A percentile compares a stretch with the other conserved stretches of the same genome.
phyloP scores from a whole-genome alignment of 2,888 invertebrate genomes.

The Chymomyza amoena region DNA sequence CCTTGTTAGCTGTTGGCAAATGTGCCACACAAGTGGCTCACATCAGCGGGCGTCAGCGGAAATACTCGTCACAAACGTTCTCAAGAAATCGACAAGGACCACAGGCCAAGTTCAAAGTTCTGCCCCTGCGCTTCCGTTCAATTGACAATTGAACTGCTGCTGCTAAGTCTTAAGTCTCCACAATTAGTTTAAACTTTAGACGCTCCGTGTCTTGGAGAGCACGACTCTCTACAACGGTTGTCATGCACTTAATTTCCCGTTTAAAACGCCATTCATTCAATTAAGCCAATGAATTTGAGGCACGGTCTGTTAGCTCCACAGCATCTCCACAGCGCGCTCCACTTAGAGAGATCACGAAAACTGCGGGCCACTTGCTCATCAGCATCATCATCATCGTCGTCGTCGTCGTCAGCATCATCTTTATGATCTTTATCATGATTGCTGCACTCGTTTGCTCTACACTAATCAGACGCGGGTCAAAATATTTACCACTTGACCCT shows the following conservation, averaged over 20 bases:
- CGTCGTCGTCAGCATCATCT: slow-evolving; percentile 42
- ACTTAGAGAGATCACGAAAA: background rate
- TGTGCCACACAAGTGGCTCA: slow-evolving; percentile 76
- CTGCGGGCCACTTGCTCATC: slow-evolving; percentile 5
- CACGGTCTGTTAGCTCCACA: slow-evolving; percentile 37
- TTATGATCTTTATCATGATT: slow-evolving; percentile 7
- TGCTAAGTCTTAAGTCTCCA: no score
- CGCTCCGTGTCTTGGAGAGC: background rate
- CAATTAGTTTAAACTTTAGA: background rate
- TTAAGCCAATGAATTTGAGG: slow-evolving; percentile 77
- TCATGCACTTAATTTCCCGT: slow-evolving; percentile 75
- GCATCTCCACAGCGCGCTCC: background rate
- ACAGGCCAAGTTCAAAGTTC: slow-evolving; percentile 68
- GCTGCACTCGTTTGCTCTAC: slow-evolving; percentile 45
- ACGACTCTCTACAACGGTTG: slow-evolving; percentile 13
- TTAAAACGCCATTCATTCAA: slow-evolving; percentile 77
- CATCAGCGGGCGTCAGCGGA: slow-evolving; percentile 70
- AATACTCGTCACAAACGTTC: slow-evolving; percentile 27
- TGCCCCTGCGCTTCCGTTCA: slow-evolving; percentile 69
- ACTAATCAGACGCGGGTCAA: slow-evolving; percentile 79
- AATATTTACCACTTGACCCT: slow-evolving; percentile 80
- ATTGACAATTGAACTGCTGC: slow-evolving; percentile 68
- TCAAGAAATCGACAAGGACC: slow-evolving; percentile 46
- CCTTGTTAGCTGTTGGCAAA: slow-evolving; percentile 61
- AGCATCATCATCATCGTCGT: background rate